Evolutionary conservation across 2,113 vertebrate genomes (phyloP).

Genomic region (Nycticryphes semicollaris): DNA sequence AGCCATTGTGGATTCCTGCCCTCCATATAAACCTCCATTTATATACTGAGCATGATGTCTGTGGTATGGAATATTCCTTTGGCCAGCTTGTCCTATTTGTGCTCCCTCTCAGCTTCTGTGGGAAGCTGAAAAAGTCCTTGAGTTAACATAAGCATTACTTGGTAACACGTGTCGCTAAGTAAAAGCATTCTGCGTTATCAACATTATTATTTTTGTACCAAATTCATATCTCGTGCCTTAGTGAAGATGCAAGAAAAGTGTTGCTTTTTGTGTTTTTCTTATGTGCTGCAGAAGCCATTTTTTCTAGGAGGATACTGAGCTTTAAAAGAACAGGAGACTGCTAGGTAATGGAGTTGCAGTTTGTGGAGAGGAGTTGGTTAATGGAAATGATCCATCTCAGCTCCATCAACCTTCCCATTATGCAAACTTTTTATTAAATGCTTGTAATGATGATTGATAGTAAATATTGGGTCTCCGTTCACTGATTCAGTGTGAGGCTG

Average conservation of each 20-base stretch:
- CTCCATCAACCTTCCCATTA: slow-evolving; percentile 23
- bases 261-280: background rate
- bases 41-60: background rate
- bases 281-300: background rate
- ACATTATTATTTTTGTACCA: background rate
- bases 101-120: background rate
- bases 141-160: background rate
- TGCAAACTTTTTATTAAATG: slow-evolving; percentile 58
- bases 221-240: background rate
- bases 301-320: background rate
- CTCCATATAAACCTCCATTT: background rate
- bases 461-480: slow-evolving; percentile 23
- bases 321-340: background rate
- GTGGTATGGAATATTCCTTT: background rate
- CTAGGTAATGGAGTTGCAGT: background rate
- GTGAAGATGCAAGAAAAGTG: background rate
- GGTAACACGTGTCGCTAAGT: background rate
- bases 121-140: background rate
- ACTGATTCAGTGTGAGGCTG: background rate
- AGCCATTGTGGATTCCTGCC: background rate
- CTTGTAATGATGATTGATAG: slow-evolving; percentile 54
- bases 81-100: background rate
- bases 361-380: slow-evolving; percentile 17
- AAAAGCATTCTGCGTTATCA: background rate
- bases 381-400: background rate